phyloP scores from a whole-genome alignment of 2,797 vertebrate species.

The Diceros bicornis region DNA sequence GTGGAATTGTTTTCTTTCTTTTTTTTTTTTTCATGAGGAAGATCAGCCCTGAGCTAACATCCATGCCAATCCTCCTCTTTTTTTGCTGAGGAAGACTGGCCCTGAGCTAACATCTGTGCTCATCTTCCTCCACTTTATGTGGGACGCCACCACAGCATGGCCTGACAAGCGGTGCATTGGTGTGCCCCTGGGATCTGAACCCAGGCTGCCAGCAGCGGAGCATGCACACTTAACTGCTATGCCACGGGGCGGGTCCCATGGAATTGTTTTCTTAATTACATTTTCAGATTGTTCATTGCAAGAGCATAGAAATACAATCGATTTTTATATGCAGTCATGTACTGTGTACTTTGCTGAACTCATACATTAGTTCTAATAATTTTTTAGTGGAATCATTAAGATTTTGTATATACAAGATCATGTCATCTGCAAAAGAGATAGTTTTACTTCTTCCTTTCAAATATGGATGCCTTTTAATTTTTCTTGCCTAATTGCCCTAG shows the following conservation, averaged over 20 bases:
- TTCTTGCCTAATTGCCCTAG: background rate
- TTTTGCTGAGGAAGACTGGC: too few species aligned
- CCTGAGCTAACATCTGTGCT: too few species aligned
- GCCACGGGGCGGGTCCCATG: background rate
- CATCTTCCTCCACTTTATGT: too few species aligned
- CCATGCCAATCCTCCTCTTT: too few species aligned
- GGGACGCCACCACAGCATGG: too few species aligned
- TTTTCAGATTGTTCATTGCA: background rate
- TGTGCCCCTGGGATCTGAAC: too few species aligned
- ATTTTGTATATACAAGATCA: background rate
- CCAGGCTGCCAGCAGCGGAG: too few species aligned
- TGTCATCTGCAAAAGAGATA: background rate
- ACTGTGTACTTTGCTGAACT: background rate
- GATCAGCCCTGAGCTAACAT: too few species aligned
- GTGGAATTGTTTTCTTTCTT: too few species aligned
- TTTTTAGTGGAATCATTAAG: background rate
- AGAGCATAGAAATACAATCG: background rate
- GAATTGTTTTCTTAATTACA: background rate
- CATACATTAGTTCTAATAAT: background rate
- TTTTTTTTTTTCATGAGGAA: too few species aligned
- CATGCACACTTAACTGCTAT: too few species aligned
- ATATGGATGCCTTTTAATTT: background rate
- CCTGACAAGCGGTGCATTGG: too few species aligned
- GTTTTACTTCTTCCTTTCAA: background rate
- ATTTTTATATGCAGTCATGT: constrained; percentile 12